Evolutionary conservation across 1,140 invertebrate genomes (phyloP).

Genomic region (Drosophila melanica): DNA sequence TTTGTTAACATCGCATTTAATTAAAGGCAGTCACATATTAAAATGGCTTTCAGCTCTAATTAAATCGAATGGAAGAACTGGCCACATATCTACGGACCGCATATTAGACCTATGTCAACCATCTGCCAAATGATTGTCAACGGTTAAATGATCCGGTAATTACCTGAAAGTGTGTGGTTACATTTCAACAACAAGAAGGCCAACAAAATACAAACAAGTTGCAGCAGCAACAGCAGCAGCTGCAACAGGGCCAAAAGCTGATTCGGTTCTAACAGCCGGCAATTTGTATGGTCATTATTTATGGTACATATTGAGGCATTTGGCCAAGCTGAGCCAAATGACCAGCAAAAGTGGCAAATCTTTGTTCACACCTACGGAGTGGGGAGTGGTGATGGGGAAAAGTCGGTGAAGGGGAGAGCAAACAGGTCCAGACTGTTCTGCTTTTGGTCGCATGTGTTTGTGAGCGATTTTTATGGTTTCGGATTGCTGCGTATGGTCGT

Average conservation of each 20-base stretch:
- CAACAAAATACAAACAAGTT: slow-evolving; percentile 47
- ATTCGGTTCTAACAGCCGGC: slow-evolving; percentile 38
- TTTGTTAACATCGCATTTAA: slow-evolving; percentile 9
- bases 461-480: slow-evolving; percentile 71
- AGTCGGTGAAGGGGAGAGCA: not conserved
- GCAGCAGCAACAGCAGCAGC: slow-evolving; percentile 41
- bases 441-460: slow-evolving; percentile 63
- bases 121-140: slow-evolving; percentile 65
- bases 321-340: slow-evolving; percentile 56
- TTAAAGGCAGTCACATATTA: slow-evolving; percentile 12
- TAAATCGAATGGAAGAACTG: slow-evolving; percentile 5
- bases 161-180: slow-evolving; percentile 67
- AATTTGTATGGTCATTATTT: slow-evolving; percentile 79
- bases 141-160: slow-evolving; percentile 71
- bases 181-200: slow-evolving; percentile 41
- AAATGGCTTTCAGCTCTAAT: slow-evolving; percentile 3
- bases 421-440: slow-evolving; percentile 18
- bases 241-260: slow-evolving; percentile 44
- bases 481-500: slow-evolving; percentile 76
- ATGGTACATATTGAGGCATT: slow-evolving; percentile 70
- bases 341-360: slow-evolving; percentile 79
- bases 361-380: slow-evolving; percentile 75
- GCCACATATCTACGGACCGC: not conserved
- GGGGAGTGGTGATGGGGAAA: not conserved
- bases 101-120: slow-evolving; percentile 32